Base-by-base conservation (phyloP, 2,888 invertebrate species). In the Apodemia mormo region DNA sequence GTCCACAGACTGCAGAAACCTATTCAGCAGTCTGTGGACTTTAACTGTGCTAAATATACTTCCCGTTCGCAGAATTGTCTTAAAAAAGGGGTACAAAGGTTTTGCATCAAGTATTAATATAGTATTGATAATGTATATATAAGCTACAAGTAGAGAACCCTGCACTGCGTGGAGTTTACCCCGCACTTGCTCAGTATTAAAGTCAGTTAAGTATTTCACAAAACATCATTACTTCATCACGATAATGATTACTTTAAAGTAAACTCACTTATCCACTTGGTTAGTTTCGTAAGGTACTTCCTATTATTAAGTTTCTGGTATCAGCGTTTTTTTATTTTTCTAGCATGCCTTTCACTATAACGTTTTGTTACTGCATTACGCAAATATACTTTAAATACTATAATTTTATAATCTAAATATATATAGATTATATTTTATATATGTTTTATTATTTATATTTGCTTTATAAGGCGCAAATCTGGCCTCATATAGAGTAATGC, bases 271-370 rank as follows among this genome's bases (percentile, higher is more conserved):
- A 56, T 56, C 56, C 29, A 56, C 56, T 56, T 56, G 8, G 56
- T 56, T 56, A 56, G 56, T 56, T 56, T 56, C 56, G 56, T 56
- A 56, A 56, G 56, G 56, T 56, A 56, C 56, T 56, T 56, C 56
- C 56, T 56, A 56, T 56, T 56, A 56, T 40, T 40, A 40, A 40
- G 40, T 40, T 40, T 40, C n/a, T 56, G 56, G 56, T 56, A 56
- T 22, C n/a, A 8, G 22, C 22, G 56, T 22, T 56, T 56, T 56
- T 33, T 33, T 33, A 33, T 56, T 56, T 56, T 56, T 56, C 56
- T 56, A 6, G 4, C 22, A 29, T 56, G 29, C 56, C 56, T 56
- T 56, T 56, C 56, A 56, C 56, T 56, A 8, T 9, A 56, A 2
- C n/a, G n/a, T 9, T 56, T 56, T 29, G 56, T 22, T 56, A 2